A percentile compares a stretch with the other conserved stretches of the same genome.
Evolutionary conservation across 2,888 invertebrate species (phyloP).

Genomic region (Phengaris alcon): DNA sequence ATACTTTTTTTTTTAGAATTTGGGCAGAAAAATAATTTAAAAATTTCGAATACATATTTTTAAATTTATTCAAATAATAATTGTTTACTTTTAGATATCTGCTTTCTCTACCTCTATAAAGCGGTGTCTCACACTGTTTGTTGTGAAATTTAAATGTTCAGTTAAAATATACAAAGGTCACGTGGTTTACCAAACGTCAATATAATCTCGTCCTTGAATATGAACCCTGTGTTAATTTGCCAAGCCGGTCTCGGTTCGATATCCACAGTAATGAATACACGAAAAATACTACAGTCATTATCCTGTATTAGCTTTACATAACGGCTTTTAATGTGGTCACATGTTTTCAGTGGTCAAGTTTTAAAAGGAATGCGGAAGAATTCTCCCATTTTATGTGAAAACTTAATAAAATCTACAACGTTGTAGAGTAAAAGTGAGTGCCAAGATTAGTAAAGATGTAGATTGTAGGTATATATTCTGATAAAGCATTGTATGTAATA

Average conservation of each 20-base stretch:
- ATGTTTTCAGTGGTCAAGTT: neutral
- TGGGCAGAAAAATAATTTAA: too few species aligned
- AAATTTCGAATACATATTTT: too few species aligned
- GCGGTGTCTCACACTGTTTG: neutral
- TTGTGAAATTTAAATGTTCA: neutral
- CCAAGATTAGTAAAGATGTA: neutral
- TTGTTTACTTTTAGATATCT: neutral
- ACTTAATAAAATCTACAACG: neutral
- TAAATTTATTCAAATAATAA: neutral
- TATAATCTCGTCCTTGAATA: conserved; percentile 4
- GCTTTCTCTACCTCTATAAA: neutral
- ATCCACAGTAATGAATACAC: conserved; percentile 11
- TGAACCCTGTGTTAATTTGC: conserved; percentile 5
- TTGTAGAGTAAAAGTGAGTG: neutral
- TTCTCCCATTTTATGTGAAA: neutral
- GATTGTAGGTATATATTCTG: neutral
- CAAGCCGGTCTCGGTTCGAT: conserved; percentile 19
- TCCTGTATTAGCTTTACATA: neutral
- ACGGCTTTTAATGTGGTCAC: neutral
- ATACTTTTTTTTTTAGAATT: too few species aligned
- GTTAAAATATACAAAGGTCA: neutral
- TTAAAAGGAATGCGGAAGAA: neutral
- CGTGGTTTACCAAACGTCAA: neutral
- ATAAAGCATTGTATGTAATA: neutral
- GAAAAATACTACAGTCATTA: conserved; percentile 25